Percentiles rank a stretch among this genome's conserved stretches.
These are phyloP conservation scores for Strix uralensis DNA, from an alignment of 2,113 vertebrate genomes.

Conservation along the genomic window DNA sequence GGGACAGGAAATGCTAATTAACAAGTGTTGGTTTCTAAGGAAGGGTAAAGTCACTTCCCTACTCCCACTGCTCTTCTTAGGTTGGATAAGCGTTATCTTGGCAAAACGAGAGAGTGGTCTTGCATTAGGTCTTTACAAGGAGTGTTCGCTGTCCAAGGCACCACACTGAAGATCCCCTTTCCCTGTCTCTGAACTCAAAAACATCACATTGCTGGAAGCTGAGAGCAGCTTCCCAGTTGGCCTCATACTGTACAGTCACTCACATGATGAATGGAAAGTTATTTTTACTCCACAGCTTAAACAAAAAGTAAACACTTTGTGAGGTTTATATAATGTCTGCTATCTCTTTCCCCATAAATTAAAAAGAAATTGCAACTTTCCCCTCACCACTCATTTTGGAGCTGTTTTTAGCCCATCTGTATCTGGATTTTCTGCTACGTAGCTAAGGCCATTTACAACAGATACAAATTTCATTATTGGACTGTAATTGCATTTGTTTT, in stretches of 20 bases:
- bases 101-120: neutral
- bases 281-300: conserved; percentile 6
- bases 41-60: neutral
- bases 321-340: neutral
- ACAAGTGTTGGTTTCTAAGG: neutral
- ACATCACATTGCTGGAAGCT: accelerated
- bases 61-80: neutral
- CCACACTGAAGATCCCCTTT: neutral
- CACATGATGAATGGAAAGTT: conserved; percentile 18
- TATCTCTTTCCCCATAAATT: neutral
- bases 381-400: neutral
- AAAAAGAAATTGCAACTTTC: conserved; percentile 13
- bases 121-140: neutral
- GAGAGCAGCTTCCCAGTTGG: neutral
- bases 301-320: neutral
- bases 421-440: neutral
- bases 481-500: conserved; percentile 47
- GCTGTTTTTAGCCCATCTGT: conserved; percentile 19
- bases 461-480: conserved; percentile 40
- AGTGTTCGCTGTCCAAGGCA: neutral
- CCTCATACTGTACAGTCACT: neutral
- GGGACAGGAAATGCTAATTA: neutral
- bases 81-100: neutral
- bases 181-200: neutral
- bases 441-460: neutral